Base-by-base conservation (phyloP, 2,797 vertebrate genomes). In the Sebastolobus altivelis region DNA sequence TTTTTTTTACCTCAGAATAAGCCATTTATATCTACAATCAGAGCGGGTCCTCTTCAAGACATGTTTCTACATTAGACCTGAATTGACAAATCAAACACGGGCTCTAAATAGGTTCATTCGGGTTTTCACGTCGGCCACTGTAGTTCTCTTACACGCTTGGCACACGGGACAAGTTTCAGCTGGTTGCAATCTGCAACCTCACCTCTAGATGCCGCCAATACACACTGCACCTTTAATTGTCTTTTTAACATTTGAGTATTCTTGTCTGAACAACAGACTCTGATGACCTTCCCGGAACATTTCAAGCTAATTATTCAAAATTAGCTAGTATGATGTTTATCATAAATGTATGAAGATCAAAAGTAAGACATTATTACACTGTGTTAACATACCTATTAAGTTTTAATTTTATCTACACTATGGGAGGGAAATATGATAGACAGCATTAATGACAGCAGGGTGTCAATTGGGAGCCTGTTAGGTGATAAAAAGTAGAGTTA, bases 61-160 rank as follows among this genome's bases (percentile, higher is more conserved):
- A 46, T 46, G 43, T 46, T 0, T 46, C 43, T 46, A 46, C 14
- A 46, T 14, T 46, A 46, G 43, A 6, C 14, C 16, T 0, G 14
- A 46, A 46, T 46, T 14, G 43, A 46, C 43, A 46, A 18, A 46
- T 14, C 43, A 46, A 46, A 46, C 43, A 46, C 43, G 16, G 0
- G 6, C 43, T 46, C 3, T 46, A 18, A 16, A 46, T 46, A 46
- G 16, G 43, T 14, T 16, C 43, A 46, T 46, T 46, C 43, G 18
- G 3, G 0, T 16, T 46, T 8, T 46, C 43, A 46, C 0, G 6
- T 46, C 43, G 0, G 43, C 43, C 43, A 46, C 43, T 6, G 0
- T 46, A 0, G 0, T 46, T 46, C 43, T 0, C 43, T 0, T 46
- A 46, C 16, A 46, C 0, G 43, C 43, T 46, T 46, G 43, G 43